A percentile compares a stretch with the other conserved stretches of the same genome.
These are phyloP conservation scores for Struthidea cinerea DNA, from an alignment of 2,113 vertebrate species.

Conservation along the genomic window DNA sequence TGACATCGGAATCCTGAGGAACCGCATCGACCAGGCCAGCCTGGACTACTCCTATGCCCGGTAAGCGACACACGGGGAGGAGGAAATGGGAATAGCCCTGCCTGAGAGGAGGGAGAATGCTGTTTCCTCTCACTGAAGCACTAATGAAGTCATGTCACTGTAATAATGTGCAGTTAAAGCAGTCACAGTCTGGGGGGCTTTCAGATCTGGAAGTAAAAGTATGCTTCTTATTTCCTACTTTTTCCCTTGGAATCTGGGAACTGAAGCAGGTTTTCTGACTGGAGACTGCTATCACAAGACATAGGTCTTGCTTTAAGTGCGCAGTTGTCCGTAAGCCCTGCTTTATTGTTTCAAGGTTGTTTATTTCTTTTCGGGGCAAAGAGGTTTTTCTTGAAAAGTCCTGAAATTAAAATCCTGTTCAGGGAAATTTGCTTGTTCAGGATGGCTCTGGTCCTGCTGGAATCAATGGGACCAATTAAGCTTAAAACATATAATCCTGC, in stretches of 20 bases:
- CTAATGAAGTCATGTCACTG: background rate
- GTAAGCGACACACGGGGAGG: slow-evolving; percentile 56
- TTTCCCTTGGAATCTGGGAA: background rate
- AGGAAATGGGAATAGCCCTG: background rate
- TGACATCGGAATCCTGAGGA: slow-evolving; percentile 89
- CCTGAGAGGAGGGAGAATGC: background rate
- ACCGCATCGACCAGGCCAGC: slow-evolving; percentile 89
- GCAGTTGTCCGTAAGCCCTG: background rate
- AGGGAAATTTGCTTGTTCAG: background rate
- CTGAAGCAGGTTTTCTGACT: background rate
- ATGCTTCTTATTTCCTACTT: background rate
- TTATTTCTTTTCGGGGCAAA: slow-evolving; percentile 18
- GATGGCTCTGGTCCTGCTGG: slow-evolving; percentile 7
- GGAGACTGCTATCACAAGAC: background rate
- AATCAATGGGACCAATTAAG: slow-evolving; percentile 28
- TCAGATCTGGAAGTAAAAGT: background rate
- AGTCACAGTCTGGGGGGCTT: background rate
- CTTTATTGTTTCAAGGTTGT: slow-evolving; percentile 16
- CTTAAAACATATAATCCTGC: background rate
- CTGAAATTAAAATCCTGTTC: slow-evolving; percentile 30
- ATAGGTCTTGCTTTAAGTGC: background rate
- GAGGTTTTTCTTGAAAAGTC: slow-evolving; percentile 49
- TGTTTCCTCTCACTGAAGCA: background rate
- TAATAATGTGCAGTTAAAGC: background rate
- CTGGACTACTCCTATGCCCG: slow-evolving; percentile 86